These are phyloP conservation scores for Pachypeltis micranthus DNA, from an alignment of 1,140 invertebrate genomes.

Conservation along the genomic window DNA sequence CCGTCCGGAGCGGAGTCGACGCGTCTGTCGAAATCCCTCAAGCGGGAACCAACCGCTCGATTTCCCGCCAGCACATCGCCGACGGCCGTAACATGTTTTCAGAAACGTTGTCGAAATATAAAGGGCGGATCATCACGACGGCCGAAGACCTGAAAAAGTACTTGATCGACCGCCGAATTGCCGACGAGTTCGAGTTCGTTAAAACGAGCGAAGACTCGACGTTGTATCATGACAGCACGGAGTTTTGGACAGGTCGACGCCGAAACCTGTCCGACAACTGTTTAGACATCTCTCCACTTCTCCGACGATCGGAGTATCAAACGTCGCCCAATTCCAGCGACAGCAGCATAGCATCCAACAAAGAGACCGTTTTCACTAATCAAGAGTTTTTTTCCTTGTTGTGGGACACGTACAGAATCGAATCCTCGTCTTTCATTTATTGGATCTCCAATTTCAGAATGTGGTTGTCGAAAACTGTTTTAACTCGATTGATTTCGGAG, in stretches of 20 bases:
- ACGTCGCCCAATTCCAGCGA: not conserved
- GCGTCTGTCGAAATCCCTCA: not conserved
- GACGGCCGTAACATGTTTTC: not conserved
- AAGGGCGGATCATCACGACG: not conserved
- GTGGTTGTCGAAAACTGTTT: conserved; percentile 66
- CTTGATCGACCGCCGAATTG: not conserved
- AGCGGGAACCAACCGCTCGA: not conserved
- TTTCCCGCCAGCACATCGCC: too few relatives aligned
- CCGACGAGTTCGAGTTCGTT: not conserved
- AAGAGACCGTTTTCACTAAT: not conserved
- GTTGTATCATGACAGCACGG: not conserved
- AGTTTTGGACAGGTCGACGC: not conserved
- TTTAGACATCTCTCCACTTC: not conserved
- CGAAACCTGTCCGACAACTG: not conserved
- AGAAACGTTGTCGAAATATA: not conserved
- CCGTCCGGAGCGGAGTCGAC: not conserved
- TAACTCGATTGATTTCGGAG: conserved; percentile 53
- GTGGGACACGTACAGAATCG: not conserved
- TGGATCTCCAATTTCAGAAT: not conserved
- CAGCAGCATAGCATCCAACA: not conserved
- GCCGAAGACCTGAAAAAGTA: not conserved
- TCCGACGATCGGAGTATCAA: not conserved
- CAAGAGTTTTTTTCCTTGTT: not conserved
- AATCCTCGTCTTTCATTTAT: not conserved
- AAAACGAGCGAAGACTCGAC: not conserved